Percentiles rank a stretch among this genome's conserved stretches.
These are phyloP conservation scores for Laterallus jamaicensis DNA, from an alignment of 2,113 vertebrate species.

Conservation along the genomic window DNA sequence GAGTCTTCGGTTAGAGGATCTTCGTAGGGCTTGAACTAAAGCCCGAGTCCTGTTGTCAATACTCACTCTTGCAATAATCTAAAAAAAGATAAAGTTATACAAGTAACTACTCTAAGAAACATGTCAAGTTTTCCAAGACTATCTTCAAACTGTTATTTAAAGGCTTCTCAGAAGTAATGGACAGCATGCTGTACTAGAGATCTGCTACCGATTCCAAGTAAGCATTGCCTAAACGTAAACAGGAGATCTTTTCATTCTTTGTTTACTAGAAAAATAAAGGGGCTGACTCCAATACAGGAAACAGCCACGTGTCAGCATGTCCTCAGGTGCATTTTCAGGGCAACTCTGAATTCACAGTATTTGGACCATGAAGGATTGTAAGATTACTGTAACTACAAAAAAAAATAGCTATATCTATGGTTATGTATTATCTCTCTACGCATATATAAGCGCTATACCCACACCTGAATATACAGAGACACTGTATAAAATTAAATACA, in stretches of 20 bases:
- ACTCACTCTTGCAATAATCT: constrained; percentile 97
- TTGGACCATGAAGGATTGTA: neutral
- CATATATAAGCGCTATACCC: neutral
- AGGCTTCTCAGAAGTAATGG: constrained; percentile 21
- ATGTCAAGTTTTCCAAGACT: neutral
- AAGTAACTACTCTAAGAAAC: neutral
- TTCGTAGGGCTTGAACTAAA: constrained; percentile 88
- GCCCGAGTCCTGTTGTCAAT: constrained; percentile 95
- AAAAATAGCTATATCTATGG: neutral
- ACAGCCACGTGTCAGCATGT: neutral
- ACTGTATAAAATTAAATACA: neutral
- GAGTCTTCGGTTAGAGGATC: constrained; percentile 85
- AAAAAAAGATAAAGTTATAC: neutral
- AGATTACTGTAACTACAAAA: neutral
- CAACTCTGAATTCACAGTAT: neutral
- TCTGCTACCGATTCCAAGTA: neutral
- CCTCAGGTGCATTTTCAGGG: neutral
- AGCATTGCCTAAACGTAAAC: neutral
- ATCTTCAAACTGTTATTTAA: neutral
- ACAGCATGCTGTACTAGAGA: neutral
- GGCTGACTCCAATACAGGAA: neutral
- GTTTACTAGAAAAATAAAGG: neutral
- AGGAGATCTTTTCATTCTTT: neutral
- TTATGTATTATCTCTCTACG: neutral
- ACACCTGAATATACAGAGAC: rapidly evolving